These are phyloP conservation scores for Chironomus tepperi DNA, from an alignment of 1,140 invertebrate genomes.

Conservation along the genomic window DNA sequence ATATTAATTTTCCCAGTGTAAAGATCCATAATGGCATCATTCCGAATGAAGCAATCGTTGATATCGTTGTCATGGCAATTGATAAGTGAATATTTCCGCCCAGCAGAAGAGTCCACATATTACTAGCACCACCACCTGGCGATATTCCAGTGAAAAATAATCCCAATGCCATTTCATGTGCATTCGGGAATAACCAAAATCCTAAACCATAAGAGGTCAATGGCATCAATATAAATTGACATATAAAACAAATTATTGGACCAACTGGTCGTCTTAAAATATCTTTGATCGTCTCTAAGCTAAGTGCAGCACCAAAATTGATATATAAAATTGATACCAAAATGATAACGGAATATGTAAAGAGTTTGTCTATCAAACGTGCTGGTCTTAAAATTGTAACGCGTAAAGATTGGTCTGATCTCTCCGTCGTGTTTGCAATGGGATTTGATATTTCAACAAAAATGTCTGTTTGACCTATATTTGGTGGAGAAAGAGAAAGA, in stretches of 20 bases:
- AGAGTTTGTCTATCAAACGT: slow-evolving; percentile 61
- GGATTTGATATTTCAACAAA: slow-evolving; percentile 26
- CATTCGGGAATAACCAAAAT: slow-evolving; percentile 58
- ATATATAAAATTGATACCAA: slow-evolving; percentile 81
- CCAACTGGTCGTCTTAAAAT: slow-evolving; percentile 70
- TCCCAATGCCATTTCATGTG: slow-evolving; percentile 66
- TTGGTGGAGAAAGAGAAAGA: not conserved
- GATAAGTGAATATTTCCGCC: slow-evolving; percentile 84
- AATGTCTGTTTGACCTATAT: slow-evolving; percentile 28
- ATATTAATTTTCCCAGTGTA: slow-evolving; percentile 77
- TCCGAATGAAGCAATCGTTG: slow-evolving; percentile 77
- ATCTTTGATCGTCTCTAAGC: slow-evolving; percentile 60
- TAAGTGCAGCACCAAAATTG: slow-evolving; percentile 88
- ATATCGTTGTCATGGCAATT: slow-evolving; percentile 86
- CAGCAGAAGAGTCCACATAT: slow-evolving; percentile 86
- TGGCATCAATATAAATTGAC: slow-evolving; percentile 85
- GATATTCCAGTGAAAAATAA: slow-evolving; percentile 86
- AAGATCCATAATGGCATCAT: slow-evolving; percentile 95
- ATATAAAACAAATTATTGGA: slow-evolving; percentile 69
- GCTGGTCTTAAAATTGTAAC: slow-evolving; percentile 55
- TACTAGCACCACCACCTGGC: slow-evolving; percentile 89
- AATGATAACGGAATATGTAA: slow-evolving; percentile 64
- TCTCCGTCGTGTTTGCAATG: slow-evolving; percentile 10
- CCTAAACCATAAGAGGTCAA: slow-evolving; percentile 71
- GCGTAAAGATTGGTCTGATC: slow-evolving; percentile 36